Percentiles rank a stretch among this genome's conserved stretches.
Conservation (phyloP, 2,113 vertebrate species). For the Litocranius walleri region DNA sequence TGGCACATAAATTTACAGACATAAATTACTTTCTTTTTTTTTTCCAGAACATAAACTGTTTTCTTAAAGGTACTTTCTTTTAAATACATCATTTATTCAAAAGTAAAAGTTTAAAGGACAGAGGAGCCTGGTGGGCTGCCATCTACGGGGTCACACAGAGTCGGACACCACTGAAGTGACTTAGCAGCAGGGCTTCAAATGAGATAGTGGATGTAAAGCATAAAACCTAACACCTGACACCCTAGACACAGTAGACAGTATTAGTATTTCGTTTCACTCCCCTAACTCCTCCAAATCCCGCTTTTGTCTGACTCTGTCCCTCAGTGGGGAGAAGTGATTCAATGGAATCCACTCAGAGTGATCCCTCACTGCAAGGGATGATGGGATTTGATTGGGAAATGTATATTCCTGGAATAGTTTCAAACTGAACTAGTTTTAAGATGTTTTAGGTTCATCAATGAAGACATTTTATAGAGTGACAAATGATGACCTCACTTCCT, state of each 20-base stretch:
- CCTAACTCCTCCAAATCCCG: rapidly evolving
- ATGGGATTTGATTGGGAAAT: not conserved
- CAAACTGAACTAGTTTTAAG: not conserved
- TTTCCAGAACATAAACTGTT: not conserved
- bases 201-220: not conserved
- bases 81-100: not conserved
- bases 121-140: too few species aligned
- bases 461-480: not conserved
- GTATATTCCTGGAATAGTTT: not conserved
- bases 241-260: not conserved
- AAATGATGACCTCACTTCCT: not conserved
- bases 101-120: not conserved
- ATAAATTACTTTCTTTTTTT: not conserved
- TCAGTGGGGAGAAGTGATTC: not conserved
- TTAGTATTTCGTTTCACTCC: not conserved
- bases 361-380: not conserved
- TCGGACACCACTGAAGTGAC: too few species aligned
- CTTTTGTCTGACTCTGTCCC: not conserved
- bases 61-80: not conserved
- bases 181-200: not conserved
- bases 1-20: not conserved
- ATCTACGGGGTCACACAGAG: too few species aligned
- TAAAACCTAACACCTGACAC: not conserved
- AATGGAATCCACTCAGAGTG: not conserved
- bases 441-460: not conserved